Evolutionary conservation across 2,797 vertebrate species (phyloP), one percentile per base, ranked within the genome.

Genomic region (Chanos chanos): DNA sequence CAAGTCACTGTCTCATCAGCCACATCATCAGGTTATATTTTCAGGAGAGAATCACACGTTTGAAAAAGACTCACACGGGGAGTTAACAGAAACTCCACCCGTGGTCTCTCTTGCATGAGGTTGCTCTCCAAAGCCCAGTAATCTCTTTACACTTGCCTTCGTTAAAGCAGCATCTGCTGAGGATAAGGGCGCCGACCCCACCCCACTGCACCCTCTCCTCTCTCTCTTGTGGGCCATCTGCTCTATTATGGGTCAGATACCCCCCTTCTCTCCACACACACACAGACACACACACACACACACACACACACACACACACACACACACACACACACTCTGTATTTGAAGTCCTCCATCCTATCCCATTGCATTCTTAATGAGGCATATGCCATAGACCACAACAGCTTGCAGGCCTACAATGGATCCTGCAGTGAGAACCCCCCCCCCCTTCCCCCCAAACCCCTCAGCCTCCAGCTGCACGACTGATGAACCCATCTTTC

Each of bases 121-220:
- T 70, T 62, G 68, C 58, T 74, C 77, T 81, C 71, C 67, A 48
- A 18, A 36, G 52, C 72, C 72, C 78, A 76, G 73, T 77, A 83
- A 79, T 79, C 76, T 73, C 66, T 77, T 68, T 18, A 9, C 56
- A 80, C 79, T 75, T 72, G 69, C 72, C 56, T 74, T 81, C 64
- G 65, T 79, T 82, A 83, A 82, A 83, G 61, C 54, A 74, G 77
- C 84, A 87, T 86, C 83, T 88, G 83, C 83, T 81, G 71, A 73
- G 75, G 74, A 76, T 79, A 81, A 77, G 82, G 72, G 72, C 66
- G 72, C 73, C 66, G 58, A 52, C 39, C 5, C 8, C 40, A 55
- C 54, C 37, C 37, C 36, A 7, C 45, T 53, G 19, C 18, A 24
- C 27, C n/a, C n/a, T n/a, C n/a, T n/a, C 45, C 34, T 28, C 54